These are phyloP conservation scores for Rhabdornis inornatus DNA, from an alignment of 2,113 vertebrate species.

Conservation along the genomic window DNA sequence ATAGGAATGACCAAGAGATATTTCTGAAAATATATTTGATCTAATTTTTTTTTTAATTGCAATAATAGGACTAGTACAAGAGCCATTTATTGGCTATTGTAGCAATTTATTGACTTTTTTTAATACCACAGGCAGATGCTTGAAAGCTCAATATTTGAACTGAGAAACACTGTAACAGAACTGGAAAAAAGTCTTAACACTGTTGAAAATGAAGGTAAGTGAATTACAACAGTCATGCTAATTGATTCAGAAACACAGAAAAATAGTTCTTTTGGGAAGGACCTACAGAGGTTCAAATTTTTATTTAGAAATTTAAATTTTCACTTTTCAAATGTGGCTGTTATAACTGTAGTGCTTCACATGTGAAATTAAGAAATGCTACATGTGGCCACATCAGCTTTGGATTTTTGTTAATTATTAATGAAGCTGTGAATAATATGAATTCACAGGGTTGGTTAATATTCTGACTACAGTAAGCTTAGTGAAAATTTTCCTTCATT, in stretches of 20 bases:
- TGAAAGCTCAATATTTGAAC: constrained; percentile 67
- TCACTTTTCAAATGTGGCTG: not conserved
- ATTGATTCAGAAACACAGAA: not conserved
- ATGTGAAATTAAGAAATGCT: not conserved
- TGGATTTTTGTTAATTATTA: not conserved
- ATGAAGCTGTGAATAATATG: not conserved
- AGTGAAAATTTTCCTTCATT: not conserved
- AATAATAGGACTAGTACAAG: not conserved
- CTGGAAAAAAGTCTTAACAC: constrained; percentile 65
- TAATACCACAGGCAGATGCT: constrained; percentile 65
- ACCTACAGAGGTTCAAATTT: not conserved
- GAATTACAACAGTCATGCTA: not conserved
- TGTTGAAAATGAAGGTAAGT: constrained; percentile 69
- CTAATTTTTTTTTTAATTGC: not conserved
- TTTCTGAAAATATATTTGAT: not conserved
- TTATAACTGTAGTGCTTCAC: not conserved
- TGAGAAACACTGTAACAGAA: constrained; percentile 62
- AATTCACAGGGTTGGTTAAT: not conserved
- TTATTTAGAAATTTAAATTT: not conserved
- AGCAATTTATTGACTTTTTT: not conserved
- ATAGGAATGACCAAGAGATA: not conserved
- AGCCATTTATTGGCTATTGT: not conserved
- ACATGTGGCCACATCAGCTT: not conserved
- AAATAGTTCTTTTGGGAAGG: not conserved
- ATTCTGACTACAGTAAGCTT: not conserved